Percentiles rank a stretch among this genome's conserved stretches.
phyloP scores from a whole-genome alignment of 2,113 vertebrate genomes.

The Eupsittula cactorum region DNA sequence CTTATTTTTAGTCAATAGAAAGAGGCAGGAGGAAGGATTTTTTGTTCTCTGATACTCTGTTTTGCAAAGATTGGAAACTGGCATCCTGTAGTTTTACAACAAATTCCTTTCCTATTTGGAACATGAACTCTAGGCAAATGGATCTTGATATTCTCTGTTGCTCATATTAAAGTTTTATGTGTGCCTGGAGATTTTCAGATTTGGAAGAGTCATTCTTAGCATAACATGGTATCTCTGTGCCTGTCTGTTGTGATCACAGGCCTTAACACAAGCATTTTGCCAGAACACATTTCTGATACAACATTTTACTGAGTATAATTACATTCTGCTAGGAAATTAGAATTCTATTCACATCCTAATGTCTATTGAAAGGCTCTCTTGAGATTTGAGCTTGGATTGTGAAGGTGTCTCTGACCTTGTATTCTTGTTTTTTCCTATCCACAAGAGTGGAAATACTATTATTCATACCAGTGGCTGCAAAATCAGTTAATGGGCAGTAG shows the following conservation, averaged over 20 bases:
- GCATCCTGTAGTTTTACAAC: not conserved
- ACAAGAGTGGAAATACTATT: not conserved
- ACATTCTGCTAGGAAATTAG: slow-evolving; percentile 14
- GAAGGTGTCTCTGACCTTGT: not conserved
- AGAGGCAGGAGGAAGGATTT: not conserved
- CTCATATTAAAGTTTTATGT: not conserved
- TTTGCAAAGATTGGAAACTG: not conserved
- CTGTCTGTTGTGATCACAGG: not conserved
- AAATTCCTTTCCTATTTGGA: not conserved
- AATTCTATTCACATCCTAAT: not conserved
- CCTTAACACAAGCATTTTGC: slow-evolving; percentile 1
- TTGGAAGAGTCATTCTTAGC: not conserved
- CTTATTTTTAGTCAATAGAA: not conserved
- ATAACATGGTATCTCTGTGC: not conserved
- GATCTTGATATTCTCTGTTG: not conserved
- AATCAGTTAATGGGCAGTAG: slow-evolving; percentile 7
- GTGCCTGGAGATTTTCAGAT: not conserved
- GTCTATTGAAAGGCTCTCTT: not conserved
- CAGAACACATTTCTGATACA: not conserved
- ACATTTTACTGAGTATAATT: slow-evolving; percentile 17
- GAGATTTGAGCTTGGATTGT: not conserved
- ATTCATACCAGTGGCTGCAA: slow-evolving; percentile 10
- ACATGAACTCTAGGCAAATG: not conserved
- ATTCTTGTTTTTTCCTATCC: not conserved
- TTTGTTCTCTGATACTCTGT: not conserved